Conservation (phyloP, 2,888 invertebrate species). For the Heteropelma amictum region DNA sequence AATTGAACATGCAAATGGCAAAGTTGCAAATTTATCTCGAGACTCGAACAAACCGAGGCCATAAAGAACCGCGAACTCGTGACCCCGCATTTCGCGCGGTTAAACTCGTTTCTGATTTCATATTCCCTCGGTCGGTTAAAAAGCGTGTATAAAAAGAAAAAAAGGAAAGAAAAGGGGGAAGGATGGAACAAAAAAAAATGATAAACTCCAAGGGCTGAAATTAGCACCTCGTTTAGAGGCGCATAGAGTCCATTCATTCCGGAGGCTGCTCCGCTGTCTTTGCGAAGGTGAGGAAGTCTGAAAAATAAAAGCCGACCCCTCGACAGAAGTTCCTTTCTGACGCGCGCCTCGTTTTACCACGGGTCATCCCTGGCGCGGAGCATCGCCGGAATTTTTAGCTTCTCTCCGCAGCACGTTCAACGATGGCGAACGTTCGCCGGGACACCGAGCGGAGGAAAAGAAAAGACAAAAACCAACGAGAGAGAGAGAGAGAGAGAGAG, state of each 20-base stretch:
- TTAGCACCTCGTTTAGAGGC: constrained; percentile 16
- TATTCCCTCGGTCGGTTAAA: no score
- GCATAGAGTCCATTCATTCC: constrained; percentile 24
- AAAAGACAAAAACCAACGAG: no score
- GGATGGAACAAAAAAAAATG: not conserved
- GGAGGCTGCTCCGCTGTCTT: constrained; percentile 1
- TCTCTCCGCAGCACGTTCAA: not conserved
- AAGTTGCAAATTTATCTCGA: no score
- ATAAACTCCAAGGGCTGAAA: constrained; percentile 5
- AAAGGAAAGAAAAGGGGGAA: no score
- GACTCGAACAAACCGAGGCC: no score
- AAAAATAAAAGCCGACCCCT: constrained; percentile 5
- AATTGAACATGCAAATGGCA: no score
- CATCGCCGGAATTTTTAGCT: constrained; percentile 36
- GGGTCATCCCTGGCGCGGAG: constrained; percentile 27
- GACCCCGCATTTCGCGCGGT: no score
- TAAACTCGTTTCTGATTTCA: not conserved
- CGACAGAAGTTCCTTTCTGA: constrained; percentile 8
- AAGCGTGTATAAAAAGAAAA: no score
- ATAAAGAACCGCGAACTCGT: no score
- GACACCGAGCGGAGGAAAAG: constrained; percentile 10
- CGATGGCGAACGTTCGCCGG: not conserved
- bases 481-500: constrained; percentile 8
- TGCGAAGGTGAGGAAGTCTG: constrained; percentile 27
- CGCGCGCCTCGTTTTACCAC: constrained; percentile 13